These are phyloP conservation scores for Strix occidentalis DNA, from an alignment of 2,797 vertebrate genomes.

Conservation along the genomic window DNA sequence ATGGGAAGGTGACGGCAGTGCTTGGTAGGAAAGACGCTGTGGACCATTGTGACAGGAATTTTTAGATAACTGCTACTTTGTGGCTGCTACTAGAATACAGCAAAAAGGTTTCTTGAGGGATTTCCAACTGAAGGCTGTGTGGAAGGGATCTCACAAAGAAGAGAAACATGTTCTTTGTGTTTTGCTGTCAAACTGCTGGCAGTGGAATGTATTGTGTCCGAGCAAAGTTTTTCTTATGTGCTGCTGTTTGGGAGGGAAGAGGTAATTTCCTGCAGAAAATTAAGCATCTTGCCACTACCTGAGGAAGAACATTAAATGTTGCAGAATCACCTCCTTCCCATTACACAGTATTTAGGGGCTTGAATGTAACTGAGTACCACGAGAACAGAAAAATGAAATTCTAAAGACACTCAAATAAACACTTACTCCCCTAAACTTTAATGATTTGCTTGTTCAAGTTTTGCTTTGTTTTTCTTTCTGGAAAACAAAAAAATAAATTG, in stretches of 20 bases:
- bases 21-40: accelerated
- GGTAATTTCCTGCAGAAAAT: background rate
- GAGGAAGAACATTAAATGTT: background rate
- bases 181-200: background rate
- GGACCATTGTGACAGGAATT: background rate
- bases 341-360: background rate
- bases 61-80: background rate
- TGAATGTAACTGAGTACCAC: background rate
- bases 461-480: background rate
- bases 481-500: background rate
- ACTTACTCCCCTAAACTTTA: background rate
- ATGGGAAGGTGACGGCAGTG: background rate
- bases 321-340: background rate
- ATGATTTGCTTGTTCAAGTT: background rate
- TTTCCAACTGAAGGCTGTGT: background rate
- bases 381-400: background rate
- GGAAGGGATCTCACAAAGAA: background rate
- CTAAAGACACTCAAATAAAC: background rate
- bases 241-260: background rate
- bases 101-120: background rate
- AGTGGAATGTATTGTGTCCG: constrained; percentile 2
- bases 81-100: background rate
- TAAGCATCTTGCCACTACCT: background rate
- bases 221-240: background rate
- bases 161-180: background rate